These are phyloP conservation scores for Poeciliopsis retropinna DNA, from an alignment of 2,113 vertebrate species.

Conservation along the genomic window DNA sequence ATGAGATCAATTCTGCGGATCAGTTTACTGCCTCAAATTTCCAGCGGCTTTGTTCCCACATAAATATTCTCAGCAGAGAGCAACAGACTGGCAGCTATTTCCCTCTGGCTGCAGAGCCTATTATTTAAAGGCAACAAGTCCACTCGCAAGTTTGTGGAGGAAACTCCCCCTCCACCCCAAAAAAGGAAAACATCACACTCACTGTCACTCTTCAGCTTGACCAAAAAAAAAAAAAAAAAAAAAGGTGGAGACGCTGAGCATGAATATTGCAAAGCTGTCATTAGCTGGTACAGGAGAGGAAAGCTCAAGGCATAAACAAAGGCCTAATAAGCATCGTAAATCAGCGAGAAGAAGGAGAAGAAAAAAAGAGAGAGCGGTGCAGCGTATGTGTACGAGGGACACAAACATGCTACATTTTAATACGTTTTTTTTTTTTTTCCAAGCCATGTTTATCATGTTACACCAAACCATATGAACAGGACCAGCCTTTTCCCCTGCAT, in stretches of 20 bases:
- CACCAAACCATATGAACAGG: slow-evolving; percentile 1
- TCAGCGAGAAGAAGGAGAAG: slow-evolving; percentile 52
- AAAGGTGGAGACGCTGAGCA: slow-evolving; percentile 50
- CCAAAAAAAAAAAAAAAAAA: slow-evolving; percentile 16
- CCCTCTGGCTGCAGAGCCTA: slow-evolving; percentile 1
- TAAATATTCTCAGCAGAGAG: slow-evolving; percentile 28
- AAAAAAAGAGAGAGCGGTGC: slow-evolving; percentile 16
- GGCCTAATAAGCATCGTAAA: slow-evolving; percentile 72
- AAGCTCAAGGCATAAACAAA: slow-evolving; percentile 73
- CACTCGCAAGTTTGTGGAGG: slow-evolving; percentile 18
- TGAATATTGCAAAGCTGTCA: slow-evolving; percentile 73
- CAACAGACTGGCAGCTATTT: neutral
- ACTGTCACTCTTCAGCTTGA: slow-evolving; percentile 44
- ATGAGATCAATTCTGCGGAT: slow-evolving; percentile 32
- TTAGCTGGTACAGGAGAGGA: slow-evolving; percentile 60
- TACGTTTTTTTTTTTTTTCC: neutral
- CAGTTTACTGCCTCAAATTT: slow-evolving; percentile 15
- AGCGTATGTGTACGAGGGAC: slow-evolving; percentile 18
- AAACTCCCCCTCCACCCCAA: too few species aligned
- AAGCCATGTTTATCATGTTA: slow-evolving; percentile 31
- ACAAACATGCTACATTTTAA: neutral
- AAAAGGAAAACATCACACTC: slow-evolving; percentile 13
- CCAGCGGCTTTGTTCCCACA: slow-evolving; percentile 14
- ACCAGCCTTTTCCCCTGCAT: neutral
- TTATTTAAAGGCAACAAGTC: slow-evolving; percentile 48